Base-by-base conservation (phyloP, 2,797 vertebrate species). In the Peromyscus aztecus region DNA sequence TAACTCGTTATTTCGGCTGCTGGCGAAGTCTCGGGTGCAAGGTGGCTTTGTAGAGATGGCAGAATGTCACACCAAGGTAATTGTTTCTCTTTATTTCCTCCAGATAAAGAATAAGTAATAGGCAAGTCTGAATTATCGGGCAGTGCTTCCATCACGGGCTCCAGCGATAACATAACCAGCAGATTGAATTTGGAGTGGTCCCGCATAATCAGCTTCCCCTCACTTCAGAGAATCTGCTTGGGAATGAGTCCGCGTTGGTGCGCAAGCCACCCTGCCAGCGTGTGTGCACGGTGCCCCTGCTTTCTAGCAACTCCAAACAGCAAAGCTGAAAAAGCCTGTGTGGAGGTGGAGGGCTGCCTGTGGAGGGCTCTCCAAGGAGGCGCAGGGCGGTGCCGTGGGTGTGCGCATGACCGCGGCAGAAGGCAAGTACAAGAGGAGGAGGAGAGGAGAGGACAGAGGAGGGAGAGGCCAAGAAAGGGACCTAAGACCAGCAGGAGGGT, bases 1-100 rank as follows among this genome's bases (percentile, higher is more conserved):
- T 96, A 98, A 97, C 88, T 95, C 84, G 78, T 98, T 97, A 97
- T 98, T 98, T 98, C 97, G 97, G 96, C 95, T 96, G 91, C 97
- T 71, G 88, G 97, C 94, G 82, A 91, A 98, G 91, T 91, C 92
- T 96, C 73, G 21, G 97, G 86, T 91, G 76, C 27, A 4, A 89
- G 24, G 81, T 63, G 95, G 97, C 97, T 98, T 97, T 98, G 94
- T 97, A 71, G 97, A 90, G 91, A 89, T 94, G 94, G 92, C 96
- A 95, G 97, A 96, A 97, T 86, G 94, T 95, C 93, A 96, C 90
- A 95, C 97, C 96, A 94, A 97, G 98, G 97, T 96, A 98, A 98
- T 98, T 97, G 94, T 96, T 97, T 97, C 94, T 95, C 89, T 98
- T 96, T 96, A 98, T 95, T 98, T 96, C 93, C 93, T 87, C 92